These are phyloP conservation scores for Gasterosteus nipponicus DNA, from an alignment of 2,113 vertebrate species.

Conservation along the genomic window DNA sequence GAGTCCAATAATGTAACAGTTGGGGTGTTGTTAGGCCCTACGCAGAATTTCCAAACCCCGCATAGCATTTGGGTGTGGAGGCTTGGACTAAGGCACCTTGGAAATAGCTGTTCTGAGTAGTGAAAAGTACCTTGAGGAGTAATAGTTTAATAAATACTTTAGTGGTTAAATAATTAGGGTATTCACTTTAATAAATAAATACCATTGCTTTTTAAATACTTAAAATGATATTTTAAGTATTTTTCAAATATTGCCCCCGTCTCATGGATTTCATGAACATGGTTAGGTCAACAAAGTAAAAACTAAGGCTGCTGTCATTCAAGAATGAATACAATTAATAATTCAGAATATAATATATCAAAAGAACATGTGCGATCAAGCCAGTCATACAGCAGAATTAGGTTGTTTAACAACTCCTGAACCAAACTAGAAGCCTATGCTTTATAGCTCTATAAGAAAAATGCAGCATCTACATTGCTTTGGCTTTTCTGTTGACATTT, in stretches of 20 bases:
- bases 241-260: neutral
- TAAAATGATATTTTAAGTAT: neutral
- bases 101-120: neutral
- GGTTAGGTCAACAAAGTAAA: neutral
- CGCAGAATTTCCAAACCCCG: neutral
- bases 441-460: neutral
- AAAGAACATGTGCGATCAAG: neutral
- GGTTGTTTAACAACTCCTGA: neutral
- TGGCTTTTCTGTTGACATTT: slow-evolving; percentile 26
- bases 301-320: neutral
- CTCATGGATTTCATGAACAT: neutral
- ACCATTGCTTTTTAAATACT: neutral
- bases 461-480: neutral
- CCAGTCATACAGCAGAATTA: neutral
- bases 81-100: neutral
- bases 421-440: neutral
- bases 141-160: neutral
- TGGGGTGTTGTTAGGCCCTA: no score
- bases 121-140: neutral
- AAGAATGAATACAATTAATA: no score
- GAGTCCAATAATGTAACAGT: neutral
- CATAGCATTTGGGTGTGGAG: neutral
- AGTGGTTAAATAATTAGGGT: neutral
- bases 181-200: no score
- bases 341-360: neutral